These are phyloP conservation scores for Epirrhoe alternata DNA, from an alignment of 2,888 invertebrate genomes.

Conservation along the genomic window DNA sequence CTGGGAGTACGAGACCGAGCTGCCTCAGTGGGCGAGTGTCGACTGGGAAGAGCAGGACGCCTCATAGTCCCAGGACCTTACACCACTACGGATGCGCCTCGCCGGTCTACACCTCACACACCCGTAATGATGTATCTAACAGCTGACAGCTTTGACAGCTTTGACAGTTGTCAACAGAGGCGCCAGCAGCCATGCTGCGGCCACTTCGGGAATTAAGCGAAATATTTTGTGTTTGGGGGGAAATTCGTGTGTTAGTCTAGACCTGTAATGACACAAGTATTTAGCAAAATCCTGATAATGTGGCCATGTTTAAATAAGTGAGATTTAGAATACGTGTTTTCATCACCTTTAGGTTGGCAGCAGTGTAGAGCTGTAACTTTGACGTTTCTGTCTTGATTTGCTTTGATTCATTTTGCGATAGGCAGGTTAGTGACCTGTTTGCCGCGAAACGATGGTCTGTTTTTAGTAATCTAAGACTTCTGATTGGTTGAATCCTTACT, in stretches of 20 bases:
- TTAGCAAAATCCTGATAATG: neutral
- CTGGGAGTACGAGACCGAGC: conserved; percentile 96
- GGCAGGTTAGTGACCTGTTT: conserved; percentile 16
- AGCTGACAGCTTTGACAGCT: neutral
- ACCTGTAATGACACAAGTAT: neutral
- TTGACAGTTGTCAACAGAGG: conserved; percentile 30
- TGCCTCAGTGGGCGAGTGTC: conserved; percentile 96
- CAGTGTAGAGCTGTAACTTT: conserved; percentile 46
- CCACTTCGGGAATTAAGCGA: neutral
- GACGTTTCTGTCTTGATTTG: conserved; percentile 28
- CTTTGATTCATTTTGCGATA: conserved; percentile 28
- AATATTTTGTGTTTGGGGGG: neutral
- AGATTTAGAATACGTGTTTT: conserved; percentile 62
- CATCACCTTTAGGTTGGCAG: conserved; percentile 32
- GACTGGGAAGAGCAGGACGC: conserved; percentile 91
- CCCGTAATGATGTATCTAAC: conserved; percentile 15
- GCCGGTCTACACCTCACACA: conserved; percentile 49
- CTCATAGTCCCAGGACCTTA: conserved; percentile 74
- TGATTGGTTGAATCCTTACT: conserved; percentile 45
- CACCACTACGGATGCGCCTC: conserved; percentile 67
- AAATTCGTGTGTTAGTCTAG: neutral
- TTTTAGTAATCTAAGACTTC: conserved; percentile 52
- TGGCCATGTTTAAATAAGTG: conserved; percentile 60
- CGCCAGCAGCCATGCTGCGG: neutral
- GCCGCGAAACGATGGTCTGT: conserved; percentile 15